Percentiles rank a stretch among this genome's conserved stretches.
Evolutionary conservation across 2,113 vertebrate genomes (phyloP).

Genomic region (Pseudorectes ferrugineus): DNA sequence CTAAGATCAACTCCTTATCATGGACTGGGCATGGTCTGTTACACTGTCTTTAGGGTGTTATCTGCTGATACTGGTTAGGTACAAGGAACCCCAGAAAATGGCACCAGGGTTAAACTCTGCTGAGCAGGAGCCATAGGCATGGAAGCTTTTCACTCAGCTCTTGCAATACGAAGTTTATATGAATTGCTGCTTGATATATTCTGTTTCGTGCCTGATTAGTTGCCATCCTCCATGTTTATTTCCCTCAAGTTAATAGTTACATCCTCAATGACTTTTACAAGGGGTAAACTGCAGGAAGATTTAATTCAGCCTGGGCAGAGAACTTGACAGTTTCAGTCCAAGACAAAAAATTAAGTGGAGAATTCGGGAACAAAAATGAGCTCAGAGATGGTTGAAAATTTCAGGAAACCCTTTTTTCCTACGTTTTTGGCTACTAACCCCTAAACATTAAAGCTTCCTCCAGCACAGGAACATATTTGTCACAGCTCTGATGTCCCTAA

Average conservation of each 20-base stretch:
- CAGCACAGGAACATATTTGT: background rate
- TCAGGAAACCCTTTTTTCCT: background rate
- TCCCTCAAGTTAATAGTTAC: background rate
- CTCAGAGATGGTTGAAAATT: background rate
- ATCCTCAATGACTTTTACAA: background rate
- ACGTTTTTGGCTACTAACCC: background rate
- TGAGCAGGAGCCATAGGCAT: background rate
- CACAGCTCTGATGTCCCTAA: background rate
- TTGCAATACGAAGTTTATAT: background rate
- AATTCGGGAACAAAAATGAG: background rate
- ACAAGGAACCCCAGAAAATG: background rate
- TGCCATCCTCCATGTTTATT: background rate
- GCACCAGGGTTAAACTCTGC: background rate
- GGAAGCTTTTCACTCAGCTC: background rate
- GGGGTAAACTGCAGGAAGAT: background rate
- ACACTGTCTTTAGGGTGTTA: background rate
- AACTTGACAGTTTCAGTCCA: background rate
- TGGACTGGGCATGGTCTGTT: background rate
- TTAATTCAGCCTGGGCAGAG: background rate
- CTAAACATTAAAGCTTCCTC: background rate
- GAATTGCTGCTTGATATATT: background rate
- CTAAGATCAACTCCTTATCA: background rate
- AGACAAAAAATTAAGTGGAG: background rate
- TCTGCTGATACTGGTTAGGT: background rate
- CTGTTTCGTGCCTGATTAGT: background rate